A percentile compares a stretch with the other conserved stretches of the same genome.
Evolutionary conservation across 2,113 vertebrate genomes (phyloP).

Genomic region (Rissa tridactyla): DNA sequence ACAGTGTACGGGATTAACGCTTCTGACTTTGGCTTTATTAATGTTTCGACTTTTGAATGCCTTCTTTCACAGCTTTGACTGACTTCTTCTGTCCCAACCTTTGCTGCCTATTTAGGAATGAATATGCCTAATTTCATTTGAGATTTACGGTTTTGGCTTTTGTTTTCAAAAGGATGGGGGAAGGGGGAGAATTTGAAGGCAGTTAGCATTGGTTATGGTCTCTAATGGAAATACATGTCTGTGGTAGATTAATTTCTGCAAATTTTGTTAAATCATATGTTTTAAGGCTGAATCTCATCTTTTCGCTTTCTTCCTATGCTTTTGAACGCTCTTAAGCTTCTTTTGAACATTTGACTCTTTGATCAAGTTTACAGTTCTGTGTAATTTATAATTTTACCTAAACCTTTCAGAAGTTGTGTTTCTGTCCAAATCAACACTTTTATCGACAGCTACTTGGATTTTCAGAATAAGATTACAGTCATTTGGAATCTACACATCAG

Average conservation of each 20-base stretch:
- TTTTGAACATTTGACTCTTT: neutral
- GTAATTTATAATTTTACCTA: neutral
- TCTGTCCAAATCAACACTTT: neutral
- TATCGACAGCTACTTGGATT: neutral
- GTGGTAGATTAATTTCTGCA: neutral
- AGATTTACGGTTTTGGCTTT: neutral
- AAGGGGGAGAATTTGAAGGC: neutral
- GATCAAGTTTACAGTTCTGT: neutral
- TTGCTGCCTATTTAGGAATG: neutral
- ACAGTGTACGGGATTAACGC: neutral
- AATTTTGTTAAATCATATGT: neutral
- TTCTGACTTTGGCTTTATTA: neutral
- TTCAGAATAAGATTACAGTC: neutral
- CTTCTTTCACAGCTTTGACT: neutral
- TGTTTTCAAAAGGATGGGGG: neutral
- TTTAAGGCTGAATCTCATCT: neutral
- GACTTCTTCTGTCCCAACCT: neutral
- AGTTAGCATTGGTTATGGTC: neutral
- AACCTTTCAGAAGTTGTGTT: neutral
- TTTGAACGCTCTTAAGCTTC: neutral
- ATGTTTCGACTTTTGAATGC: neutral
- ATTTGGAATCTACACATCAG: neutral
- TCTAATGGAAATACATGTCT: neutral
- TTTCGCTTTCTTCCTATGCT: neutral
- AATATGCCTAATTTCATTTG: neutral